Percentiles rank a stretch among this genome's conserved stretches.
Evolutionary conservation across 2,797 vertebrate species (phyloP).

Genomic region (Pristis pectinata): DNA sequence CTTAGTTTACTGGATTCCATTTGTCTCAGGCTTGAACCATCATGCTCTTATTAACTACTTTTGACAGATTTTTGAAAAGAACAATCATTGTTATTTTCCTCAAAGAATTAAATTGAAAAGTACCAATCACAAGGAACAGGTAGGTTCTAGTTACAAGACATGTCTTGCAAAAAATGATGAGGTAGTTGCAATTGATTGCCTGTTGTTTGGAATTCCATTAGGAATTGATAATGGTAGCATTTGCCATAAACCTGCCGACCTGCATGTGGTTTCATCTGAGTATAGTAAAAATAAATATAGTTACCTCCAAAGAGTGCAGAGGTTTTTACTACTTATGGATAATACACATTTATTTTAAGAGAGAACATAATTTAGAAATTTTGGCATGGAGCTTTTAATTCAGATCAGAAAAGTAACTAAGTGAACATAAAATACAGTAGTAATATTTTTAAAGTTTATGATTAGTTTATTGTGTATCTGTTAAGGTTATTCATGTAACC

Average conservation of each 20-base stretch:
- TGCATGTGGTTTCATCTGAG: not conserved
- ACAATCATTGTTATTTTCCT: not conserved
- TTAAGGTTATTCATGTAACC: not conserved
- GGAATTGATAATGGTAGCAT: not conserved
- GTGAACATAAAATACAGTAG: not conserved
- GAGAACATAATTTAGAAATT: not conserved
- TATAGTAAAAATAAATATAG: not conserved
- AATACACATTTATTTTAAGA: not conserved
- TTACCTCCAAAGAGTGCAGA: not conserved
- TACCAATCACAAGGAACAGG: not conserved
- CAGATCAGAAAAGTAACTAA: not conserved
- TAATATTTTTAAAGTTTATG: not conserved
- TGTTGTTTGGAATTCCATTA: not conserved
- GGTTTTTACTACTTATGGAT: not conserved
- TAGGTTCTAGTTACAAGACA: constrained; percentile 24
- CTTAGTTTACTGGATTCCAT: not conserved
- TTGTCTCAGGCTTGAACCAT: not conserved
- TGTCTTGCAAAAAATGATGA: constrained; percentile 31
- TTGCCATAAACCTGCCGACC: not conserved
- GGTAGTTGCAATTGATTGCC: constrained; percentile 2
- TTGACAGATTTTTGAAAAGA: not conserved
- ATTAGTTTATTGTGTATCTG: not conserved
- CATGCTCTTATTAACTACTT: not conserved
- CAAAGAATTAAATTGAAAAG: not conserved
- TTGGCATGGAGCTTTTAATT: not conserved